Conservation (phyloP, 2,888 invertebrate genomes). For the Epistrophella euchroma region DNA sequence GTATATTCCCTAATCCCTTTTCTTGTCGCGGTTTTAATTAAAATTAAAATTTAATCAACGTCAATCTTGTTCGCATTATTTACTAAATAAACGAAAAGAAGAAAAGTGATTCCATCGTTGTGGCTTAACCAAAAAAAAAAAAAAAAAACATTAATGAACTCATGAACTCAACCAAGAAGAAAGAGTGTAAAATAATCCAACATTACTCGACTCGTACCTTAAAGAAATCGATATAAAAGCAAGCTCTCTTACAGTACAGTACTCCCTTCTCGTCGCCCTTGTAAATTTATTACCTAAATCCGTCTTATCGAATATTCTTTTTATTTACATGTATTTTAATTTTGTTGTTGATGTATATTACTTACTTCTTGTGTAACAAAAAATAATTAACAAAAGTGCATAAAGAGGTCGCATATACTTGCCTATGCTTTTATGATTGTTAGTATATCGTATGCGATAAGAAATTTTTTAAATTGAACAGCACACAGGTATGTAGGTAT, state of each 20-base stretch:
- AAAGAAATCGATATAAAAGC: conserved; percentile 38
- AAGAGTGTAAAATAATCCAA: conserved; percentile 25
- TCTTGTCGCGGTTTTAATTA: conserved; percentile 15
- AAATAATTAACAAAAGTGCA: neutral
- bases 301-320: conserved; percentile 34
- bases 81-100: neutral
- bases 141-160: conserved; percentile 7
- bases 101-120: neutral
- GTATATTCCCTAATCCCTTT: neutral
- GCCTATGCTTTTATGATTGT: neutral
- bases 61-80: conserved; percentile 1
- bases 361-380: neutral
- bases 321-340: conserved; percentile 25
- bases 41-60: conserved; percentile 27
- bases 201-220: too few species aligned
- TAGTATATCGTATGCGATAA: neutral
- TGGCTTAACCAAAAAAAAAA: neutral
- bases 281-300: neutral
- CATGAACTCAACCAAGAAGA: conserved; percentile 2
- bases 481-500: neutral
- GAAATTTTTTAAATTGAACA: neutral
- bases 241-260: conserved; percentile 2
- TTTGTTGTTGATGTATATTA: conserved; percentile 18
- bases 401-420: neutral
- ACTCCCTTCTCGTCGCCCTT: neutral